Evolutionary conservation across 2,797 vertebrate species (phyloP).

Genomic region (Valencia hispanica): DNA sequence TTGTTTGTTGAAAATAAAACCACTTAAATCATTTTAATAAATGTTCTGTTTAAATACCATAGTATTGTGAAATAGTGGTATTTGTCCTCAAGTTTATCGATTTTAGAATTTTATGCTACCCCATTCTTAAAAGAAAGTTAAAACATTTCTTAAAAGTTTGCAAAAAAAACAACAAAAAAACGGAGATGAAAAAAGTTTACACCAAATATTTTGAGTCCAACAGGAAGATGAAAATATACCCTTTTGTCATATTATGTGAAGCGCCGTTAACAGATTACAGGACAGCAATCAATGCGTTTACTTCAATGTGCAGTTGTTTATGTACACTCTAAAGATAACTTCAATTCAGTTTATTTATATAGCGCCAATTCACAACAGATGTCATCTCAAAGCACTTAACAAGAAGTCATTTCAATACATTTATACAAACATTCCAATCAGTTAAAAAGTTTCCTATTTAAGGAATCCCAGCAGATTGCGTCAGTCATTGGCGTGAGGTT

Average conservation of each 20-base stretch:
- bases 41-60: too few relatives aligned
- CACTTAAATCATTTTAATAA: not conserved
- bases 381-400: too few relatives aligned
- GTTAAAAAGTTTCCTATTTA: too few relatives aligned
- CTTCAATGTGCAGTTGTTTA: not conserved
- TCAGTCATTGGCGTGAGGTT: too few relatives aligned
- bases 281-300: not conserved
- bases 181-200: not conserved
- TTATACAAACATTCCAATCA: too few relatives aligned
- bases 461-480: too few relatives aligned
- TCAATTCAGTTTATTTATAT: too few relatives aligned
- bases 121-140: not conserved
- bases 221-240: not conserved
- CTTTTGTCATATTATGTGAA: not conserved
- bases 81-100: not conserved
- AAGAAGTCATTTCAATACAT: too few relatives aligned
- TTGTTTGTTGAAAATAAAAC: not conserved
- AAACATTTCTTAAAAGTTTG: too few relatives aligned
- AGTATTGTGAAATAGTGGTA: not conserved
- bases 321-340: not conserved
- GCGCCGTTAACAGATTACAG: not conserved
- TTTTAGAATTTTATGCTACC: not conserved
- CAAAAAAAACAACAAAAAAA: not conserved
- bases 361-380: too few relatives aligned
- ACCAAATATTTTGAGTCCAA: not conserved